phyloP scores from a whole-genome alignment of 2,113 vertebrate species.

The Ascaphus truei region DNA sequence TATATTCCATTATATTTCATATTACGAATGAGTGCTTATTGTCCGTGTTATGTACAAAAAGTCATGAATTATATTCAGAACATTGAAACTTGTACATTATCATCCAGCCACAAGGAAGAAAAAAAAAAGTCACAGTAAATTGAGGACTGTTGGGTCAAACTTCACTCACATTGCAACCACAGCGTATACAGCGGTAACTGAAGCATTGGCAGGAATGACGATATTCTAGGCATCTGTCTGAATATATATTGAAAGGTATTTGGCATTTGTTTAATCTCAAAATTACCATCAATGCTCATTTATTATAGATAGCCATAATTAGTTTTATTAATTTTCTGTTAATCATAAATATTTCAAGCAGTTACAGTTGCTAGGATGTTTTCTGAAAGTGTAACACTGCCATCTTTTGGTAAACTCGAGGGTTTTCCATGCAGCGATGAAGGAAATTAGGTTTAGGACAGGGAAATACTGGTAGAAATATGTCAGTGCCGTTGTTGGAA shows the following conservation, averaged over 20 bases:
- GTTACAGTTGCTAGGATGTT: not conserved
- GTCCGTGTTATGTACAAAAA: no score
- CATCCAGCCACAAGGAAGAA: no score
- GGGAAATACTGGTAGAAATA: not conserved
- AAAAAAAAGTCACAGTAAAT: no score
- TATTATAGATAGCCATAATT: constrained; percentile 27
- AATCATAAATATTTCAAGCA: constrained; percentile 10
- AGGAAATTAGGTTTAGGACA: not conserved
- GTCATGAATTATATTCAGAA: no score
- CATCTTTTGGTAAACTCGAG: not conserved
- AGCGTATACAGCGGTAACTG: no score
- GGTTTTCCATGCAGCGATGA: not conserved
- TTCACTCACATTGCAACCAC: no score
- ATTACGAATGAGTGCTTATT: no score
- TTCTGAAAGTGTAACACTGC: not conserved
- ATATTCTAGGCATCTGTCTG: not conserved
- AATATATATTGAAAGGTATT: not conserved
- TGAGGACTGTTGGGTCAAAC: no score
- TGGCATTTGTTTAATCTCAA: not conserved
- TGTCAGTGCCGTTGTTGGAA: not conserved
- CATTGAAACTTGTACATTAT: no score
- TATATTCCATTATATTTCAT: no score
- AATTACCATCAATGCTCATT: constrained; percentile 10
- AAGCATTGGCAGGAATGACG: not conserved
- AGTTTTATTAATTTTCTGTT: constrained; percentile 32